These are phyloP conservation scores for Sterna hirundo DNA, from an alignment of 2,113 vertebrate species.

Conservation along the genomic window DNA sequence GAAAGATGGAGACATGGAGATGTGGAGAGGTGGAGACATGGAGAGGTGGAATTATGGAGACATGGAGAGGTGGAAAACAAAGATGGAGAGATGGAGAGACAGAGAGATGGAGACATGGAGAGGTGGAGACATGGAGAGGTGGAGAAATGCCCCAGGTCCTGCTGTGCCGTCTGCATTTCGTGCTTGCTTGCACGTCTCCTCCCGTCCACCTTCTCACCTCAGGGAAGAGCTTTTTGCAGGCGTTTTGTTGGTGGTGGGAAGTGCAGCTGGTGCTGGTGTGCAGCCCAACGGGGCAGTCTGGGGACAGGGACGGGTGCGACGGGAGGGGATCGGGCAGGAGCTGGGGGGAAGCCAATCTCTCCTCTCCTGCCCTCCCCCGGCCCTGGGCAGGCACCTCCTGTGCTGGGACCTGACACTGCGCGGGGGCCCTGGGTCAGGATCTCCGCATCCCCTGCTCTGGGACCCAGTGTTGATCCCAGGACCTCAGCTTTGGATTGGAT, in stretches of 20 bases:
- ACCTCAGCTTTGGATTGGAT: neutral
- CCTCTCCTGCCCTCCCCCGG: neutral
- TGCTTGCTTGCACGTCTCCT: neutral
- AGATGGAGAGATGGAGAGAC: neutral
- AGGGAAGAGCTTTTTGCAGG: too few species aligned
- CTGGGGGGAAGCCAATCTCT: neutral
- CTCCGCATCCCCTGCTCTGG: neutral
- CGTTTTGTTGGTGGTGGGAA: rapidly evolving
- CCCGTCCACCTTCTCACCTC: neutral
- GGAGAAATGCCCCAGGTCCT: neutral
- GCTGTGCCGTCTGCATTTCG: rapidly evolving
- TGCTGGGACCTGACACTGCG: neutral
- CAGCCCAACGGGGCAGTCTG: rapidly evolving
- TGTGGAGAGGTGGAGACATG: neutral
- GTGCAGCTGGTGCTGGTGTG: rapidly evolving
- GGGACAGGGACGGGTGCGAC: rapidly evolving
- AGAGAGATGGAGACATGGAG: neutral
- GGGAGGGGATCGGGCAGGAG: neutral
- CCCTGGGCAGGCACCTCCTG: neutral
- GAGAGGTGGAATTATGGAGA: neutral
- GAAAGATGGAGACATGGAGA: neutral
- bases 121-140: neutral
- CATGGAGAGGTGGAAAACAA: neutral
- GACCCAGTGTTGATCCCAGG: neutral
- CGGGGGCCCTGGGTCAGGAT: neutral